Base-by-base conservation (phyloP, 2,888 invertebrate species). In the Ectemnius cavifrons region DNA sequence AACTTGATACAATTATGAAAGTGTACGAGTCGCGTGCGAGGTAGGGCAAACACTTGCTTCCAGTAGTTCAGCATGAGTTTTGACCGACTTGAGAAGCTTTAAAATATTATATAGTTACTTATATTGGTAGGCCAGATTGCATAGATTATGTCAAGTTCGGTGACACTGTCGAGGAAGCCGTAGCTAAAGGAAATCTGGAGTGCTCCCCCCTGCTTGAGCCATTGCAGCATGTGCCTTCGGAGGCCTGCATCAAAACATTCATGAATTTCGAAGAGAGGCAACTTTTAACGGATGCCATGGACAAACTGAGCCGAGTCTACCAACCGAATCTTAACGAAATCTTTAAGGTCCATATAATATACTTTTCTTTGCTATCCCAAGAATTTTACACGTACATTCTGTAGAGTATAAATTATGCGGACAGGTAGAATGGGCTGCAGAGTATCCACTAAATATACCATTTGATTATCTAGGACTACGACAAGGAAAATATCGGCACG, bases 241-340 rank as follows among this genome's bases (percentile, higher is more conserved):
- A 92, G 57, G 95, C 95, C 87, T 92, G 94, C 79, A 92, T 93
- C 16, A 91, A 90, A 76, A 92, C 92, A 80, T 95, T 95, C 92
- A 93, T 96, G 79, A 95, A 95, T 91, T 96, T 94, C 89, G 95
- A 95, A 77, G 95, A 96, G 91, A 92, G 96, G 37, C 92, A 92
- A 71, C 88, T 92, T 46, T 92, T 94, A 52, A 93, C 95, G 1
- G 91, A 92, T 69, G 95, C 95, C 0, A 92, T 96, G 84, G 93
- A 94, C 89, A 95, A 95, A 87, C 92, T 96, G 20, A 92, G 94
- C 47, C 93, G 93, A 80, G 92, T 93, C 60, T 93, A 94, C 0
- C 94, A 95, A 82, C 93, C 94, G 77, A 96, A 96, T 84, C 92
- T 96, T 57, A 92, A 94, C 64, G 94, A 95, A 61, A 92, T 95